Evolutionary conservation across 2,113 vertebrate species (phyloP).

Genomic region (Oryzias woworae): DNA sequence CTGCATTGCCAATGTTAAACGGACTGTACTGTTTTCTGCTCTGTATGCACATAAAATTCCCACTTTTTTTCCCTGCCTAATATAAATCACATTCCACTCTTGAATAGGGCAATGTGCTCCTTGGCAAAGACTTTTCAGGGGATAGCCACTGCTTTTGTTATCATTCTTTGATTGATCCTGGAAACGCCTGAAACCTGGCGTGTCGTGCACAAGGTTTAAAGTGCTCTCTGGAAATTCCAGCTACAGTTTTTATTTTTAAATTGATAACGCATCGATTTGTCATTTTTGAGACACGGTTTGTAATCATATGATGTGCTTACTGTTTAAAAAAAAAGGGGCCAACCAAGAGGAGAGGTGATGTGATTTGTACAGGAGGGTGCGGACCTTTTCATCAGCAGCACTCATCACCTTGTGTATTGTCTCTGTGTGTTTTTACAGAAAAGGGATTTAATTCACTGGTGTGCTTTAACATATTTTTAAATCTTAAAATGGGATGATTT

Average conservation of each 20-base stretch:
- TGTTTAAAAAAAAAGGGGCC: constrained; percentile 62
- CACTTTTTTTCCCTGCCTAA: constrained; percentile 1
- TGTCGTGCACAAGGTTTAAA: constrained; percentile 6
- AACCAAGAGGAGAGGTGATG: constrained; percentile 45
- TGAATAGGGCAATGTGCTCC: constrained; percentile 19
- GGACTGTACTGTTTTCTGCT: constrained; percentile 15
- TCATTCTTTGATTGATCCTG: constrained; percentile 17
- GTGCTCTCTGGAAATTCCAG: constrained; percentile 16
- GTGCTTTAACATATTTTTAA: not conserved
- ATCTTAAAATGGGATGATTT: constrained; percentile 14
- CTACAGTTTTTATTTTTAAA: constrained; percentile 22
- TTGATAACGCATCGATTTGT: constrained; percentile 16
- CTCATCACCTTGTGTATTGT: constrained; percentile 33
- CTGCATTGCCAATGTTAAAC: constrained; percentile 29
- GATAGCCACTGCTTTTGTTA: constrained; percentile 13
- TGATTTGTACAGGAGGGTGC: constrained; percentile 10
- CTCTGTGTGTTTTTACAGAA: constrained; percentile 3
- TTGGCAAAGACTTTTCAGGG: constrained; percentile 58
- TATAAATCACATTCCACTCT: constrained; percentile 12
- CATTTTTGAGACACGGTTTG: constrained; percentile 21
- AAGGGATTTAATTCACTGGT: constrained; percentile 28
- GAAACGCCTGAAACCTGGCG: constrained; percentile 14
- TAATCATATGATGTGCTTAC: constrained; percentile 27
- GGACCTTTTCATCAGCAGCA: constrained; percentile 12
- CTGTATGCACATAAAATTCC: constrained; percentile 36